phyloP scores from a whole-genome alignment of 1,140 invertebrate genomes.

The Maniola jurtina region DNA sequence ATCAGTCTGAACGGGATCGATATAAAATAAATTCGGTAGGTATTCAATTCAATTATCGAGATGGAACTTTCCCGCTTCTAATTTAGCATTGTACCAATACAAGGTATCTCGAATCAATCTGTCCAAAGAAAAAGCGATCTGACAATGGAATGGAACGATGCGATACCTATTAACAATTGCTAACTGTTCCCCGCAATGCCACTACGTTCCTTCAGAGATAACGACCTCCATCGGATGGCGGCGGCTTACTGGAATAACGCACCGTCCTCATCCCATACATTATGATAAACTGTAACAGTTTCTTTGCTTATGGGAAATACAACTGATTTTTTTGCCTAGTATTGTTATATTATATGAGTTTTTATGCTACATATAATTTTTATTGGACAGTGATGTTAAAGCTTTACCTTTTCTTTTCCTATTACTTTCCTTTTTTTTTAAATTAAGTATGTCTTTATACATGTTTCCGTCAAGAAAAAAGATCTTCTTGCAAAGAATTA shows the following conservation, averaged over 20 bases:
- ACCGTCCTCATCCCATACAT: constrained; percentile 22
- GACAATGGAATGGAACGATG: constrained; percentile 64
- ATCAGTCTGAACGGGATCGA: constrained; percentile 56
- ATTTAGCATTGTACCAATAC: constrained; percentile 67
- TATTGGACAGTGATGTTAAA: no score
- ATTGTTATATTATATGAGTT: no score
- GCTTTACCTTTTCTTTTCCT: no score
- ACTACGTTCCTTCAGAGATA: constrained; percentile 33
- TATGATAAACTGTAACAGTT: constrained; percentile 20
- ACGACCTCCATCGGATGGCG: constrained; percentile 2
- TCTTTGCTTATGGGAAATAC: constrained; percentile 11
- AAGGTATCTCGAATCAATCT: constrained; percentile 63
- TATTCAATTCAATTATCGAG: constrained; percentile 65
- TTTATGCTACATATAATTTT: no score
- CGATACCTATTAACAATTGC: constrained; percentile 58
- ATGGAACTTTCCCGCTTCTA: constrained; percentile 64
- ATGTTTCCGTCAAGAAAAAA: no score
- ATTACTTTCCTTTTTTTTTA: no score
- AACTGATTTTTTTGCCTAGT: not conserved
- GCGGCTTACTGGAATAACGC: constrained; percentile 23
- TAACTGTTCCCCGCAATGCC: constrained; percentile 57
- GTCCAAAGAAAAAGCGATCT: constrained; percentile 63
- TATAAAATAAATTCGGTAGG: constrained; percentile 61
- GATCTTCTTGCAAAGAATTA: no score
- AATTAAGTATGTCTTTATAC: no score